Percentiles rank a stretch among this genome's conserved stretches.
These are phyloP conservation scores for Monoplex corrugatus DNA, from an alignment of 2,888 invertebrate genomes.

Conservation along the genomic window DNA sequence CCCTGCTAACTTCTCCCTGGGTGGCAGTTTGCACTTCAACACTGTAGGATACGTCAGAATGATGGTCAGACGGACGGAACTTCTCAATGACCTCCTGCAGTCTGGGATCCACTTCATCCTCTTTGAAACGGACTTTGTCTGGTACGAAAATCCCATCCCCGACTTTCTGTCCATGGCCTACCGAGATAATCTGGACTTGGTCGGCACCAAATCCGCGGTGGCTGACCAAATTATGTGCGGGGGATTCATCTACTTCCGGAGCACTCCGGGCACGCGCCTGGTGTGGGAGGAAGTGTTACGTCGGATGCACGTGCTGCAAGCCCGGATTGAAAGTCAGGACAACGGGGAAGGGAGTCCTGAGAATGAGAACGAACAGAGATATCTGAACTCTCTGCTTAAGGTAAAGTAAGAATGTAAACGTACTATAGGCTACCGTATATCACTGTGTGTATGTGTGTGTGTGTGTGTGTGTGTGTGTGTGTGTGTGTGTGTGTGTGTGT, in stretches of 20 bases:
- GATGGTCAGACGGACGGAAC: not conserved
- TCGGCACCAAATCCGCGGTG: slow-evolving; percentile 1
- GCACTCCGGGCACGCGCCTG: not conserved
- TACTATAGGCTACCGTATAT: not conserved
- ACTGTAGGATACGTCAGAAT: slow-evolving; percentile 9
- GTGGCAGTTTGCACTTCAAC: not conserved
- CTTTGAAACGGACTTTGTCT: slow-evolving; percentile 27
- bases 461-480: no score
- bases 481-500: no score
- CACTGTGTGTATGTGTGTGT: not conserved
- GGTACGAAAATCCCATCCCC: not conserved
- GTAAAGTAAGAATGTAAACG: not conserved
- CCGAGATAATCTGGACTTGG: not conserved
- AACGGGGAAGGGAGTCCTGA: not conserved
- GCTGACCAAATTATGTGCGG: not conserved
- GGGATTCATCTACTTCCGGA: slow-evolving; percentile 37
- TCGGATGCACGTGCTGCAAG: not conserved
- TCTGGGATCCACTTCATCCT: not conserved
- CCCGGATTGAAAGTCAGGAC: not conserved
- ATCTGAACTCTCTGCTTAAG: not conserved
- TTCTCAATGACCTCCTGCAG: not conserved
- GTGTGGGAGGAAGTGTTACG: slow-evolving; percentile 15
- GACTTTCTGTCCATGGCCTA: not conserved
- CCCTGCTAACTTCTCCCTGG: not conserved
- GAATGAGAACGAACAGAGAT: not conserved